A percentile compares a stretch with the other conserved stretches of the same genome.
Evolutionary conservation across 1,140 invertebrate genomes (phyloP).

Genomic region (Triops longicaudatus): DNA sequence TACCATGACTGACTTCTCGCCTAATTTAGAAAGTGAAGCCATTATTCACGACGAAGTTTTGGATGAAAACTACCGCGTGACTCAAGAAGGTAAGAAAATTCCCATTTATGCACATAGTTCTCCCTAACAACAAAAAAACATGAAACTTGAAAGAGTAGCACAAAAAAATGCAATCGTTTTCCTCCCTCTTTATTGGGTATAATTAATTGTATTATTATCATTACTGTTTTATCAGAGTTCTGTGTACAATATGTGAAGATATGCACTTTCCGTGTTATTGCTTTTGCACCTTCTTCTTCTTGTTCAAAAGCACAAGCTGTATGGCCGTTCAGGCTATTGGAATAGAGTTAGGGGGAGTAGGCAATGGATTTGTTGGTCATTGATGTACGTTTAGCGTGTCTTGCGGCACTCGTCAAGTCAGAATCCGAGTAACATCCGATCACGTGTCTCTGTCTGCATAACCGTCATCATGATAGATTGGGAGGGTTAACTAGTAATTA

Average conservation of each 20-base stretch:
- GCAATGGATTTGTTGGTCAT: neutral
- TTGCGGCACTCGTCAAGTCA: neutral
- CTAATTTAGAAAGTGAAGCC: neutral
- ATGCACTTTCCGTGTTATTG: no score
- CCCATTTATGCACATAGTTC: no score
- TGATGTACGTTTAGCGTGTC: neutral
- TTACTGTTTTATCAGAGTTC: no score
- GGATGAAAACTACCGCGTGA: neutral
- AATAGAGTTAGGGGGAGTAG: neutral
- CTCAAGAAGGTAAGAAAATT: neutral
- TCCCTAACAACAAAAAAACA: no score
- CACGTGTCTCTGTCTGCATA: neutral
- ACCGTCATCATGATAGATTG: neutral
- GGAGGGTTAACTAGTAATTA: conserved; percentile 5
- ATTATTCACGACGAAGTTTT: neutral
- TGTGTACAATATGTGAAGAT: no score
- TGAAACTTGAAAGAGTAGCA: no score
- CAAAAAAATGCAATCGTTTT: no score
- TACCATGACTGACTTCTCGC: neutral
- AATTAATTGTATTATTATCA: no score
- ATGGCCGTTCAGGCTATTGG: no score
- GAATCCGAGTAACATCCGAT: neutral
- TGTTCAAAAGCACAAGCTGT: no score
- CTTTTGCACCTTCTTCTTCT: no score
- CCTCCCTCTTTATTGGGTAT: no score